These are phyloP conservation scores for Orbicella faveolata DNA, from an alignment of 64 coral and sea anemone genomes.

Conservation along the genomic window DNA sequence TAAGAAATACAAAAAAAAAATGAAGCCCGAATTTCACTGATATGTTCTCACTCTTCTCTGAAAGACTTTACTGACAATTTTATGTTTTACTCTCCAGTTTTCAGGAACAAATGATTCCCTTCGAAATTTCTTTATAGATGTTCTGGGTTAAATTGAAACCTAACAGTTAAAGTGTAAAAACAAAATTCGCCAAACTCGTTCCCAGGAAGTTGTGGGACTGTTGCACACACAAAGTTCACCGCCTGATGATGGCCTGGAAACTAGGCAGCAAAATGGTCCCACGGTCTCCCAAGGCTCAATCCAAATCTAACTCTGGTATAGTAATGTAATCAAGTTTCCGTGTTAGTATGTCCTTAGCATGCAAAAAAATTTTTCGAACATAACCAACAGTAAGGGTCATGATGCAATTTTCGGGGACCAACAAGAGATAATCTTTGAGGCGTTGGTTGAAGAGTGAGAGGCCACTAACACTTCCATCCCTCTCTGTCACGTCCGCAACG, in stretches of 20 bases:
- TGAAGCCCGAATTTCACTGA: no score
- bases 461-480: not conserved
- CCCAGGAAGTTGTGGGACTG: no score
- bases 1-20: no score
- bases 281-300: not conserved
- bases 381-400: not conserved
- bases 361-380: not conserved
- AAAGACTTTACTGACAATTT: no score
- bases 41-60: no score
- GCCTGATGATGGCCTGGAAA: not conserved
- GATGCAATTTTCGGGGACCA: not conserved
- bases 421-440: not conserved
- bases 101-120: no score
- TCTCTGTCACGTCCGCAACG: not conserved
- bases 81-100: no score
- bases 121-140: no score
- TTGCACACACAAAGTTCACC: no score
- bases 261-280: not conserved
- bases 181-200: no score
- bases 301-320: slow-evolving; percentile 10
- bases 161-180: no score
- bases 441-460: not conserved
- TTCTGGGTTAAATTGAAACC: no score
- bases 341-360: not conserved
- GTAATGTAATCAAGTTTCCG: slow-evolving; percentile 5